Evolutionary conservation across 1,140 invertebrate species (phyloP).

Genomic region (Drosophila watanabei): DNA sequence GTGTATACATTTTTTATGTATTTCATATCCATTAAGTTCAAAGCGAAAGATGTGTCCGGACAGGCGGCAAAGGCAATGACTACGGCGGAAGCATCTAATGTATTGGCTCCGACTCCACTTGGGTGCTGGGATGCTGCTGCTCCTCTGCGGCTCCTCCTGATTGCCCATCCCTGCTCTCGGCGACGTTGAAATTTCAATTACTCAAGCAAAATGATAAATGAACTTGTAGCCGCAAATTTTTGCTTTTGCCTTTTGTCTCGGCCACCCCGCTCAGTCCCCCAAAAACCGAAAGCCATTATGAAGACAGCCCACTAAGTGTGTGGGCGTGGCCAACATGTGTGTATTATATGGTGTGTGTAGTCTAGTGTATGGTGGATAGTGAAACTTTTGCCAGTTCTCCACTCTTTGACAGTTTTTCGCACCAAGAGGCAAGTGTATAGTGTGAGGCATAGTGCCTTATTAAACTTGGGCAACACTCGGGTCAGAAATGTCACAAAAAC

Average conservation of each 20-base stretch:
- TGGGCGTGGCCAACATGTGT: constrained; percentile 65
- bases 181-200: constrained; percentile 81
- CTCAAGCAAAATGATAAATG: constrained; percentile 83
- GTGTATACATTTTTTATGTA: constrained; percentile 80
- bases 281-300: constrained; percentile 72
- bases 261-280: not conserved
- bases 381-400: constrained; percentile 36
- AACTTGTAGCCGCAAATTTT: constrained; percentile 81
- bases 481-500: constrained; percentile 8
- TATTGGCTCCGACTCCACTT: constrained; percentile 65
- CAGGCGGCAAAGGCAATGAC: constrained; percentile 38
- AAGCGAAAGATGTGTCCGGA: constrained; percentile 75
- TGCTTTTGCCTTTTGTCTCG: constrained; percentile 70
- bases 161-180: constrained; percentile 52
- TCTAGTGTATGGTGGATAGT: constrained; percentile 37
- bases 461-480: constrained; percentile 35
- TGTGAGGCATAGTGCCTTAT: constrained; percentile 22
- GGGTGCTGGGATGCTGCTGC: constrained; percentile 11
- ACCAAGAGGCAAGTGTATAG: constrained; percentile 12
- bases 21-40: constrained; percentile 83
- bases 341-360: constrained; percentile 36
- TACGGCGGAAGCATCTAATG: constrained; percentile 63
- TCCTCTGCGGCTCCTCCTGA: constrained; percentile 47
- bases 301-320: constrained; percentile 82
- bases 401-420: constrained; percentile 51